Evolutionary conservation across 2,797 vertebrate genomes (phyloP).

Genomic region (Parauchenoglanis ngamensis): DNA sequence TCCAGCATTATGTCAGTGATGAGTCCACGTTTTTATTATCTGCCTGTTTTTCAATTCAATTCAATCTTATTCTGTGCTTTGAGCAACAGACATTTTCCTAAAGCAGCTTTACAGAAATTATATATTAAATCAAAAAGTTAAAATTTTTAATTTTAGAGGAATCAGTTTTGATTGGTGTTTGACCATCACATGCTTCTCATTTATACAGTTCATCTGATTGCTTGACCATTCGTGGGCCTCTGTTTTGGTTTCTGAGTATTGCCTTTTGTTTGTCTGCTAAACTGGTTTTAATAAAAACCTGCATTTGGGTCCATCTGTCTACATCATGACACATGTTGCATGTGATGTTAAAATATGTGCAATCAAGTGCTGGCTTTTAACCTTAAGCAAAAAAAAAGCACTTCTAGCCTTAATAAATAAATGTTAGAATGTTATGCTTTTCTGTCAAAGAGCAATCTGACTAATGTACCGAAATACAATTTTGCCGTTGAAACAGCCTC

Average conservation of each 20-base stretch:
- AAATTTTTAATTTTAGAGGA: neutral
- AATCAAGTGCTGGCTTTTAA: neutral
- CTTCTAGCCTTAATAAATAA: slow-evolving; percentile 4
- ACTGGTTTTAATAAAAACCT: slow-evolving; percentile 8
- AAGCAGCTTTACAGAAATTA: no score
- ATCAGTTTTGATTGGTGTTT: neutral
- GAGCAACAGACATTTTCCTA: neutral
- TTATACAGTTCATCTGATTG: neutral
- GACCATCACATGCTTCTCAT: neutral
- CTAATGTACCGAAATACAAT: neutral
- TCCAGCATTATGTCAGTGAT: neutral
- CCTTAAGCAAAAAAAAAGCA: neutral
- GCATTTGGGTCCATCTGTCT: neutral
- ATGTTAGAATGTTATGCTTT: neutral
- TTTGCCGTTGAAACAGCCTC: neutral
- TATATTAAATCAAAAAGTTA: neutral
- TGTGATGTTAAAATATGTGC: neutral
- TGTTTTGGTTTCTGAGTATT: neutral
- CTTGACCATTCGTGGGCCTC: neutral
- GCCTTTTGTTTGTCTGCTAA: neutral
- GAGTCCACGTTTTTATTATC: neutral
- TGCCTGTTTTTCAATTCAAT: neutral
- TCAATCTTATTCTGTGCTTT: neutral
- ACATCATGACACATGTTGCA: slow-evolving; percentile 11
- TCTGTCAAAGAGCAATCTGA: slow-evolving; percentile 3